phyloP scores from a whole-genome alignment of 1,140 invertebrate species.

The Stenopsyche tienmushanensis region DNA sequence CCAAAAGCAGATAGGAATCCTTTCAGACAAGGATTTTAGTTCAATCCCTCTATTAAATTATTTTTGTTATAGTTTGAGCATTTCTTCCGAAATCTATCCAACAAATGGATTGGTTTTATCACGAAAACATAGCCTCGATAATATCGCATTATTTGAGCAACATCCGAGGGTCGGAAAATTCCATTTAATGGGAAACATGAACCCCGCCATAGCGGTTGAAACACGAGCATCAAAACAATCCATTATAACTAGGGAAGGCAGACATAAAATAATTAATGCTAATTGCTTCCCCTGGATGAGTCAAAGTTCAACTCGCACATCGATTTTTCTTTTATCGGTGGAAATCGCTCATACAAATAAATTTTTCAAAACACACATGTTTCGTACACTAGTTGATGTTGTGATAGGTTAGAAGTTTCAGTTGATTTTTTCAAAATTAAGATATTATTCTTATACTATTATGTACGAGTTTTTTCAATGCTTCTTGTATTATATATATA shows the following conservation, averaged over 20 bases:
- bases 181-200: constrained; percentile 21
- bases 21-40: constrained; percentile 50
- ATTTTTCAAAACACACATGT: background rate
- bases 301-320: background rate
- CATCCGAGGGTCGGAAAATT: constrained; percentile 1
- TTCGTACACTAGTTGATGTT: constrained; percentile 22
- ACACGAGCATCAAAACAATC: constrained; percentile 23
- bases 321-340: background rate
- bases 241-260: constrained; percentile 6
- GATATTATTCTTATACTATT: constrained; percentile 1
- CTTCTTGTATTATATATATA: constrained; percentile 22
- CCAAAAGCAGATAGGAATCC: constrained; percentile 58
- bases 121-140: constrained; percentile 2
- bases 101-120: too few species aligned
- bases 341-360: background rate
- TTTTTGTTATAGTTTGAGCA: background rate
- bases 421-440: background rate
- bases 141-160: constrained; percentile 9
- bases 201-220: constrained; percentile 1
- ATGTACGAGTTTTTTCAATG: constrained; percentile 23
- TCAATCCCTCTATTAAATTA: background rate
- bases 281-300: constrained; percentile 1
- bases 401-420: constrained; percentile 22
- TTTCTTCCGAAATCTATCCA: background rate
- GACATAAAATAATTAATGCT: constrained; percentile 28